A percentile compares a stretch with the other conserved stretches of the same genome.
Conservation (phyloP, 23 tunicate species). For the Ascidia mentula region DNA sequence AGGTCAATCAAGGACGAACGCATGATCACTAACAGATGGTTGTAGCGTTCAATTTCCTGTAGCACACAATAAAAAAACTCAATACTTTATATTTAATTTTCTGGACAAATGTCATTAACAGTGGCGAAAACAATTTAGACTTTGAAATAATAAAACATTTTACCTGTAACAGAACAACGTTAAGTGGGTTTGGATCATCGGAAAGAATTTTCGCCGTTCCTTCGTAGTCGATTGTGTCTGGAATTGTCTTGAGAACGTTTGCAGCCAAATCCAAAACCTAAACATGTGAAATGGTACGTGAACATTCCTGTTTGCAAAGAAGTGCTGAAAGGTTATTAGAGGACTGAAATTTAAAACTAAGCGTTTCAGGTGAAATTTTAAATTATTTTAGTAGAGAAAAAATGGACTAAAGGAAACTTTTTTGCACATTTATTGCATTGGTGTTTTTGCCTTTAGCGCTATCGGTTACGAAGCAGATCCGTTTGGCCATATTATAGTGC, state of each 20-base stretch:
- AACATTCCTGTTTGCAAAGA: too few species aligned
- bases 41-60: constrained; percentile 95
- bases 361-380: too few species aligned
- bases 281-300: too few species aligned
- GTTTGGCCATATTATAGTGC: too few species aligned
- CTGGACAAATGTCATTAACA: not conserved
- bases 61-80: not conserved
- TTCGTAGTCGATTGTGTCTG: constrained; percentile 95
- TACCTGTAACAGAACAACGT: constrained; percentile 95
- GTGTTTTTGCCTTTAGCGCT: too few species aligned
- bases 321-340: too few species aligned
- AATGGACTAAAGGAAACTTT: too few species aligned
- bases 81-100: not conserved
- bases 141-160: not conserved
- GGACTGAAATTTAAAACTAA: too few species aligned
- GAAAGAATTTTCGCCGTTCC: constrained; percentile 91
- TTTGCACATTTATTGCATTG: too few species aligned
- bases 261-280: constrained; percentile 97
- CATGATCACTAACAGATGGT: constrained; percentile 82
- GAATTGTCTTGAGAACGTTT: constrained; percentile 91
- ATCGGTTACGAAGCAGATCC: too few species aligned
- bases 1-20: constrained; percentile 82
- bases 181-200: constrained; percentile 96
- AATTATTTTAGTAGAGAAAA: too few species aligned
- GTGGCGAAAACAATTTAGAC: not conserved